Conservation (phyloP, 2,888 invertebrate genomes). For the Diachrysia chrysitis region DNA sequence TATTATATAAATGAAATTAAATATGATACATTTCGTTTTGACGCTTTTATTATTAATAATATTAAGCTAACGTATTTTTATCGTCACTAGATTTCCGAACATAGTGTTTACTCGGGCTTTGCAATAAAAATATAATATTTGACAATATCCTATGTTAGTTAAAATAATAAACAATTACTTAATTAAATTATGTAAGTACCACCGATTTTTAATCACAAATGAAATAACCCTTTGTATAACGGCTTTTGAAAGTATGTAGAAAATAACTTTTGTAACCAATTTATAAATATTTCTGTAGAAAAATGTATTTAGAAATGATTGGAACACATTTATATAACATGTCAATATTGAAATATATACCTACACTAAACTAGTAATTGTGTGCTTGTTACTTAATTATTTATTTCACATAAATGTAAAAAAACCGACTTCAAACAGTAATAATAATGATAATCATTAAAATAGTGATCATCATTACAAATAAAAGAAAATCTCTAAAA, state of each 20-base stretch:
- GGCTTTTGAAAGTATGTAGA: neutral
- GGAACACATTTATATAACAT: neutral
- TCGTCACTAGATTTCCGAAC: neutral
- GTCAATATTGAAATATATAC: neutral
- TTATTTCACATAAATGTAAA: no score
- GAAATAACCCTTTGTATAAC: neutral
- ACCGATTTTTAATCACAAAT: constrained; percentile 48
- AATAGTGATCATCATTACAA: no score
- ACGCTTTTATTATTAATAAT: neutral
- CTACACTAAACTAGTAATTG: neutral
- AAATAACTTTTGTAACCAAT: neutral
- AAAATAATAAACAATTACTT: constrained; percentile 12
- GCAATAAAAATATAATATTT: constrained; percentile 16
- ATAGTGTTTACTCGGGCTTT: constrained; percentile 8
- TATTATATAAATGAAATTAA: no score
- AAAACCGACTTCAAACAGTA: no score
- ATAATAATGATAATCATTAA: no score
- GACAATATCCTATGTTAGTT: constrained; percentile 1
- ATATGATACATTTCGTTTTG: neutral
- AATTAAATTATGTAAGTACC: constrained; percentile 33
- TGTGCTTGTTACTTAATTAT: neutral
- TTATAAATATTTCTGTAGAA: neutral
- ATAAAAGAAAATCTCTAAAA: no score
- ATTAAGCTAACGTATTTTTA: neutral
- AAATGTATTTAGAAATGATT: constrained; percentile 1